Evolutionary conservation across 2,113 vertebrate species (phyloP), one percentile per base, ranked within the genome.

Genomic region (Muscicapa adusta): DNA sequence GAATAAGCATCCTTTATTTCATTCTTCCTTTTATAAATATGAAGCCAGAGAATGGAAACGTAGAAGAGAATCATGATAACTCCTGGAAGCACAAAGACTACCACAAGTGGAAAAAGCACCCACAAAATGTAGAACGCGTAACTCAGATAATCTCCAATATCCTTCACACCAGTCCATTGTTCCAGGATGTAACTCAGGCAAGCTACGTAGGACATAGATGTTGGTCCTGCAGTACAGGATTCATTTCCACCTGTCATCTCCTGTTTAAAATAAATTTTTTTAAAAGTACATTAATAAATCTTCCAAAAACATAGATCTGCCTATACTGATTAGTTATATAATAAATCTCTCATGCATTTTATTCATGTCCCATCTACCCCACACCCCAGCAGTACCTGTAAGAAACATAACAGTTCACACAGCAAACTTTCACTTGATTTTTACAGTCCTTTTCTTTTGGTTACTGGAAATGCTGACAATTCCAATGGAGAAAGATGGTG

Each of bases 1-100:
- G 98, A 98, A 96, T 99, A 99, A 54, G 99, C 99, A 92, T 99
- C 99, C 83, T 98, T 99, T 78, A 99, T 94, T 89, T 99, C 98
- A 33, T 98, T 99, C 97, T 99, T 99, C 95, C 98, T 99, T 98
- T 99, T 99, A 94, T 99, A 99, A 93, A 99, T 98, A 45, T 99
- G 98, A 68, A 99, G 98, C 51, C 99, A 98, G 70, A 99, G 98
- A 96, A 99, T 98, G 66, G 98, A 99, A 92, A 98, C 89, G 67
- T 99, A 99, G 9, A 99, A 97, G 54, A 96, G 57, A 76, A 95
- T 5, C 40, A 99, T 40, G 0, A 99, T 97, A 93, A 99, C 96
- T 82, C 98, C 98, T 3, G 99, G 99, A 94, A 99, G 95, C 42
- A 99, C 97, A 95, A 99, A 98, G 87, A 91, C 93, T 40, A 99